phyloP scores from a whole-genome alignment of 1,140 invertebrate species.

The Chrysoperla carnea region DNA sequence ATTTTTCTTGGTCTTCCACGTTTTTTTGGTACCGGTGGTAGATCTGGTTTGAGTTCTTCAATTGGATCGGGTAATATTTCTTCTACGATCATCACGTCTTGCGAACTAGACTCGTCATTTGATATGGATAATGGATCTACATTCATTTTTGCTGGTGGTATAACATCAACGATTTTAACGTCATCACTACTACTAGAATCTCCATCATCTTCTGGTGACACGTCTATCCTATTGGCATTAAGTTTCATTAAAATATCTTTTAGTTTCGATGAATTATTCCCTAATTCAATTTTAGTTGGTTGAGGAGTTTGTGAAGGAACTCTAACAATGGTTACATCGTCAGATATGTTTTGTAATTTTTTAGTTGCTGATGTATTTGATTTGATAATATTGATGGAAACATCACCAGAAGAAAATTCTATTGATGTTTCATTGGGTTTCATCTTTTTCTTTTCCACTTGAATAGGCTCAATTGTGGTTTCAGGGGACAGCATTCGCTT shows the following conservation, averaged over 20 bases:
- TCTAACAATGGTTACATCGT: conserved; percentile 5
- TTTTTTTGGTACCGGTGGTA: neutral
- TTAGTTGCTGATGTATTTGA: neutral
- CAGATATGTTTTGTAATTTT: neutral
- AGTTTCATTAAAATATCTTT: conserved; percentile 6
- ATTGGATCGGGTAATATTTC: conserved; percentile 1
- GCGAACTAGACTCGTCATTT: conserved; percentile 12
- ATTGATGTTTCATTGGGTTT: neutral
- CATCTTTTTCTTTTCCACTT: neutral
- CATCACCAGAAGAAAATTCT: neutral
- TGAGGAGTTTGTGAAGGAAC: neutral
- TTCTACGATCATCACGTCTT: conserved; percentile 7
- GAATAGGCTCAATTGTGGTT: neutral
- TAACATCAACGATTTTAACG: conserved; percentile 8
- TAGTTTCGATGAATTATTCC: conserved; percentile 2
- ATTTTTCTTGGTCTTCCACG: conserved; percentile 1
- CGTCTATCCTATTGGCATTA: neutral
- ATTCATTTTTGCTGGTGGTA: conserved; percentile 2
- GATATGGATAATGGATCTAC: conserved; percentile 5
- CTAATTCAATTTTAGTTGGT: neutral
- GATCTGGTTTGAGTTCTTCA: neutral
- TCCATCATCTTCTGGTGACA: conserved; percentile 1
- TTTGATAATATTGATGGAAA: neutral
- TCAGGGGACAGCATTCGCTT: neutral
- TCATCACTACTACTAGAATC: conserved; percentile 7